These are phyloP conservation scores for Salminus brasiliensis DNA, from an alignment of 2,113 vertebrate genomes.

Conservation along the genomic window DNA sequence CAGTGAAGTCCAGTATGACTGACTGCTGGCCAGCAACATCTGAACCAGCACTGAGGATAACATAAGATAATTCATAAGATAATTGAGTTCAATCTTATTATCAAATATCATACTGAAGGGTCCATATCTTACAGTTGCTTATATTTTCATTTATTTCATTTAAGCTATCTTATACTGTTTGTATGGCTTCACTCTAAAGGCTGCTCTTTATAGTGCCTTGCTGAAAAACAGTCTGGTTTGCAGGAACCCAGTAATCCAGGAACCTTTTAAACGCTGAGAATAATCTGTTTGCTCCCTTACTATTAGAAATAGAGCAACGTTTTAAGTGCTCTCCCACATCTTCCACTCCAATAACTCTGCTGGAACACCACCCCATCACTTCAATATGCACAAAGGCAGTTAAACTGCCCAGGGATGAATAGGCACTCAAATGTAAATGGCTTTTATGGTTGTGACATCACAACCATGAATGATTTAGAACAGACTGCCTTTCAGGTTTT, in stretches of 20 bases:
- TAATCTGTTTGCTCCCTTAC: neutral
- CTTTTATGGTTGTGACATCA: too few species aligned
- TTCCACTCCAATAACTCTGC: too few species aligned
- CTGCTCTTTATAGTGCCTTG: too few species aligned
- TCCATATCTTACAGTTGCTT: neutral
- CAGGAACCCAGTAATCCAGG: too few species aligned
- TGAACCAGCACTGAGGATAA: constrained; percentile 57
- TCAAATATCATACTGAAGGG: neutral
- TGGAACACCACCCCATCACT: too few species aligned
- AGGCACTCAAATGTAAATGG: too few species aligned
- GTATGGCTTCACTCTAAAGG: neutral
- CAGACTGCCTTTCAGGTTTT: too few species aligned
- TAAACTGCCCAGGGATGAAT: too few species aligned
- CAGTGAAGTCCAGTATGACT: constrained; percentile 82
- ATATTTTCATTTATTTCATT: neutral
- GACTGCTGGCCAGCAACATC: constrained; percentile 9
- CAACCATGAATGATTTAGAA: too few species aligned
- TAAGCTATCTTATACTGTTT: neutral
- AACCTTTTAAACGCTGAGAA: neutral
- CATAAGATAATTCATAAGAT: neutral
- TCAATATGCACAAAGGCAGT: too few species aligned
- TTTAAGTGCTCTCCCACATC: neutral
- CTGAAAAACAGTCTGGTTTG: neutral
- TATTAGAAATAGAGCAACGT: neutral
- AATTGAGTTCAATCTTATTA: neutral